Evolutionary conservation across 1,140 invertebrate genomes (phyloP), one percentile per base, ranked within the genome.

Genomic region (Meteorus sp.): DNA sequence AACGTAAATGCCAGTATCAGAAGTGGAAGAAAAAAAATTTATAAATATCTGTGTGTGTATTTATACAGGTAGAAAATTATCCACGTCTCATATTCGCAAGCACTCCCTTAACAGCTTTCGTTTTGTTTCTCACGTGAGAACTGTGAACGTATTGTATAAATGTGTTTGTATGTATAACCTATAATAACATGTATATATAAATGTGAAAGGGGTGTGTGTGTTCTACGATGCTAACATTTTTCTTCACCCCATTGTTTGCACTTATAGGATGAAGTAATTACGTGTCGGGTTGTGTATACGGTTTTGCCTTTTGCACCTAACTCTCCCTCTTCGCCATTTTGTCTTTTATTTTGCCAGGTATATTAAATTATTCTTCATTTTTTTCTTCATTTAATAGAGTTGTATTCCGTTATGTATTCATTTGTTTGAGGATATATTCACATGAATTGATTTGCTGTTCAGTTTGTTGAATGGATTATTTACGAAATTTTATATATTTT

Each of bases 211-310:
- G 9, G 17, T 27, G 5, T 35, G n/a, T n/a, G n/a, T 33, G 52
- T 33, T 11, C 7, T 17, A 45, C 52, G 22, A 52, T 41, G 37
- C 54, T 41, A n/a, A n/a, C n/a, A n/a, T n/a, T 52, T 52, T 31
- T 59, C 31, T 27, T 13, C 59, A 58, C 57, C 51, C 68, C 64
- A 77, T 78, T 78, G 76, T 77, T 77, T 77, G 75, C 74, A 73
- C 69, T 72, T n/a, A n/a, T 73, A 70, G 74, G 69, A 70, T 70
- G 54, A 68, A 78, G 74, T 78, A 77, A 77, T 76, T 78, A 77
- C 73, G 15, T 72, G 76, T 76, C 64, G 65, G 65, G 68, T 31
- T 8, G 13, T 25, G 11, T 20, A 29, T 3, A 7, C 17, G n/a
- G n/a, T n/a, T n/a, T n/a, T n/a, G n/a, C n/a, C n/a, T n/a, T n/a